These are phyloP conservation scores for Nemoura dubitans DNA, from an alignment of 2,888 invertebrate species.

Conservation along the genomic window DNA sequence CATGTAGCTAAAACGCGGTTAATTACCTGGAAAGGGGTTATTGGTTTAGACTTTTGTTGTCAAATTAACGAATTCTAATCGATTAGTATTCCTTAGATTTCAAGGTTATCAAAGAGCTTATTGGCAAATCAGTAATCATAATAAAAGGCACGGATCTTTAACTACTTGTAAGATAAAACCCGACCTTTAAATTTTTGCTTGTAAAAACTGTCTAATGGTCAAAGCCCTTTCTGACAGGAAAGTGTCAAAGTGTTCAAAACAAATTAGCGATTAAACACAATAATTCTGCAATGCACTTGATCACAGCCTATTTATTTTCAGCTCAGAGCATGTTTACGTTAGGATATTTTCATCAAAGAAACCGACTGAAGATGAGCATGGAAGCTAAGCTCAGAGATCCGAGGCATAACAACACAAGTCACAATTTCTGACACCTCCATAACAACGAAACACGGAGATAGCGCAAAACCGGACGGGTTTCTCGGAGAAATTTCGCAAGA, in stretches of 20 bases:
- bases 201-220: not conserved
- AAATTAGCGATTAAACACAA: not conserved
- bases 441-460: not conserved
- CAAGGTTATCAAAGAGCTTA: not conserved
- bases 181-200: not conserved
- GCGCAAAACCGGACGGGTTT: not conserved
- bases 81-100: not conserved
- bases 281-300: not conserved
- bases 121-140: not conserved
- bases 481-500: not conserved
- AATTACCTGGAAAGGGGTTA: not conserved
- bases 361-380: slow-evolving; percentile 19
- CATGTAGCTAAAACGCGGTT: not conserved
- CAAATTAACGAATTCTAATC: not conserved
- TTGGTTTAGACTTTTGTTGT: not conserved
- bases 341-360: not conserved
- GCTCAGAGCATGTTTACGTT: not conserved
- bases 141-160: not conserved
- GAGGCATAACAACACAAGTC: slow-evolving; percentile 17
- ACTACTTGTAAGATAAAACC: not conserved
- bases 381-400: not conserved
- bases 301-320: slow-evolving; percentile 1
- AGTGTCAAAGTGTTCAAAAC: not conserved
- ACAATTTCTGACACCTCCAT: not conserved
- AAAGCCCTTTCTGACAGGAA: not conserved